Evolutionary conservation across 2,888 invertebrate genomes (phyloP), one percentile per base, ranked within the genome.

Genomic region (Bellardia pandia): DNA sequence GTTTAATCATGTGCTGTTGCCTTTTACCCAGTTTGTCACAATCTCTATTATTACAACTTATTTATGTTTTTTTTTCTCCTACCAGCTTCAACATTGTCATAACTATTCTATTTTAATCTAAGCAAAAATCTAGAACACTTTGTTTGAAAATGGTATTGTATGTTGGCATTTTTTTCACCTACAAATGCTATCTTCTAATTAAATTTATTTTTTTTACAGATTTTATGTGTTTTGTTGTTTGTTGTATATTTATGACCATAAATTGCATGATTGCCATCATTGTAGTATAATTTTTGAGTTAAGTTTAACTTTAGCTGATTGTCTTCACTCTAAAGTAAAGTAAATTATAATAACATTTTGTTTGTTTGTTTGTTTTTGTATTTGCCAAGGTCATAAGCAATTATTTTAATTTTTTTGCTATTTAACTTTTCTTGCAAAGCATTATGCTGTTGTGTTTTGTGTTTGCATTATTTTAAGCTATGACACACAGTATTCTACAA

Each of bases 301-400:
- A 16, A 30, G 11, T 30, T 42, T 14, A 16, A 33, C 7, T 56
- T 48, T 58, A 66, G 56, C 42, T 64, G 48, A 48, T 58, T 58
- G 58, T 74, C 68, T 66, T 81, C 66, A 75, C 40, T 81, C 58
- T 58, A 37, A 81, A 75, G 23, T 64, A 79, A 64, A 75, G 16
- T 74, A 71, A 83, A 77, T 77, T 76, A 84, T 84, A 80, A 77
- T 77, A 80, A 77, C 76, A 72, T 86, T 80, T 80, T 74, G 37
- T 78, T 76, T 66, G 16, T 78, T 76, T 66, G 16, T 79, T 62
- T 58, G 45, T 51, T 72, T 40, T 78, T 69, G n/a, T 76, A 74
- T 68, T 83, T 79, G 64, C 75, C 81, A 87, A 87, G 87, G 87
- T 85, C 85, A 78, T 82, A 85, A 85, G 81, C 87, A 87, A 87